Evolutionary conservation across 1,140 invertebrate genomes (phyloP).

Genomic region (Drosophila paulistorum): DNA sequence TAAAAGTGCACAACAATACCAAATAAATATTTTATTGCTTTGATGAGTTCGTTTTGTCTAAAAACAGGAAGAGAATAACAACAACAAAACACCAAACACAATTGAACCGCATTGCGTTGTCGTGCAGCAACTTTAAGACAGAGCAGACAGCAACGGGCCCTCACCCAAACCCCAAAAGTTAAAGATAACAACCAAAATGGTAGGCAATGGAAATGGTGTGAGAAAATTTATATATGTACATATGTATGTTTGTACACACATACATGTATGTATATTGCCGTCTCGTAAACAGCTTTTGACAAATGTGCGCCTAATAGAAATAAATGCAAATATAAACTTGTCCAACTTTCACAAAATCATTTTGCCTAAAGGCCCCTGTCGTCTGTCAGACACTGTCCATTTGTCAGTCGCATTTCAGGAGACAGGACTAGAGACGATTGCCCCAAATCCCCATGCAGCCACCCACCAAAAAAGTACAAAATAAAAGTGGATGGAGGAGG

Average conservation of each 20-base stretch:
- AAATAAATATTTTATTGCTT: constrained; percentile 81
- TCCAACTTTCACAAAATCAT: constrained; percentile 61
- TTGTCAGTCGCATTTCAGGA: constrained; percentile 64
- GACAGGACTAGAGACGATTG: constrained; percentile 6
- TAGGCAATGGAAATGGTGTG: constrained; percentile 22
- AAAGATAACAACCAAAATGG: constrained; percentile 30
- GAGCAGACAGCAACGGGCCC: constrained; percentile 9
- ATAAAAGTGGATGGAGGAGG: constrained; percentile 6
- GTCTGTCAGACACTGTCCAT: constrained; percentile 75
- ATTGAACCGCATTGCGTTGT: constrained; percentile 22
- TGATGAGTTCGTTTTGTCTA: constrained; percentile 59
- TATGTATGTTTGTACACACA: constrained; percentile 30
- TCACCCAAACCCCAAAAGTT: background rate
- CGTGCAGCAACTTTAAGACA: constrained; percentile 40
- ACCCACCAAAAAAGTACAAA: background rate
- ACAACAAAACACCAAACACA: constrained; percentile 21
- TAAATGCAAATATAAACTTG: constrained; percentile 82
- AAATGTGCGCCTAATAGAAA: constrained; percentile 80
- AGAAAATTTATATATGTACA: constrained; percentile 30
- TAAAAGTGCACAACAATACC: constrained; percentile 80
- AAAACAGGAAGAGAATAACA: no score
- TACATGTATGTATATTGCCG: background rate
- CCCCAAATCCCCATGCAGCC: constrained; percentile 1
- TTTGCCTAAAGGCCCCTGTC: constrained; percentile 51
- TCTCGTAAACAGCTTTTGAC: constrained; percentile 76